phyloP scores from a whole-genome alignment of 37 sponge, comb jelly and placozoan species.

The Aplysina aerophoba region DNA sequence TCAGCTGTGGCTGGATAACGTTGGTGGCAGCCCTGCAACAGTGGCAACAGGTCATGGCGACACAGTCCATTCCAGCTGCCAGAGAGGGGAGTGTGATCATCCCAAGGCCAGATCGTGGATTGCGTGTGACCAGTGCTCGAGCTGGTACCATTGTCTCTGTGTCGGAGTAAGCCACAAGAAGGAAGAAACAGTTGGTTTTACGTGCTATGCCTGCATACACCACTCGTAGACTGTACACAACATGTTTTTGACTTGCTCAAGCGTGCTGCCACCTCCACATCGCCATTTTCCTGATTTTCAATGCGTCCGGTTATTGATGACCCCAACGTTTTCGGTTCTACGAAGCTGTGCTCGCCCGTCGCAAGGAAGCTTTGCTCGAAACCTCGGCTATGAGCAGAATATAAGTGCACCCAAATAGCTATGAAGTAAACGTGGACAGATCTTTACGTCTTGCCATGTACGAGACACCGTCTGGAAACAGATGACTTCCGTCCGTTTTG shows the following conservation, averaged over 20 bases:
- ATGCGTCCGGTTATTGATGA: constrained; percentile 10
- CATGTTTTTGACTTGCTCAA: not conserved
- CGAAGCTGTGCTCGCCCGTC: constrained; percentile 29
- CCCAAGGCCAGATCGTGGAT: too few species aligned
- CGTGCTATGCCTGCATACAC: not conserved
- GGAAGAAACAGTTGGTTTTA: constrained; percentile 5
- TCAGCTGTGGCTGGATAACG: constrained; percentile 7
- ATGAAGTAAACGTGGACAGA: constrained; percentile 6
- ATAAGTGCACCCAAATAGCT: constrained; percentile 12
- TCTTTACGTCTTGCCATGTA: constrained; percentile 20
- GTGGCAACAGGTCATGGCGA: too few species aligned
- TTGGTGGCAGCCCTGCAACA: too few species aligned
- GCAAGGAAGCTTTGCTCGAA: constrained; percentile 13
- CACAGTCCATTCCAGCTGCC: too few species aligned
- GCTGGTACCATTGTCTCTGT: too few species aligned
- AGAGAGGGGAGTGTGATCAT: too few species aligned
- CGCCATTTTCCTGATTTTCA: not conserved
- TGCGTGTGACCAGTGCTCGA: too few species aligned
- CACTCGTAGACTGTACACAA: not conserved
- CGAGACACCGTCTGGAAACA: constrained; percentile 27
- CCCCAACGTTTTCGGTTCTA: constrained; percentile 14
- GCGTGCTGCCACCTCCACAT: constrained; percentile 1
- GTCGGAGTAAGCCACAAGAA: too few species aligned
- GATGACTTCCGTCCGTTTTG: constrained; percentile 8
- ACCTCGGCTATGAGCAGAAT: constrained; percentile 19